phyloP scores from a whole-genome alignment of 2,888 invertebrate species.

The Ptychoptera albimana region DNA sequence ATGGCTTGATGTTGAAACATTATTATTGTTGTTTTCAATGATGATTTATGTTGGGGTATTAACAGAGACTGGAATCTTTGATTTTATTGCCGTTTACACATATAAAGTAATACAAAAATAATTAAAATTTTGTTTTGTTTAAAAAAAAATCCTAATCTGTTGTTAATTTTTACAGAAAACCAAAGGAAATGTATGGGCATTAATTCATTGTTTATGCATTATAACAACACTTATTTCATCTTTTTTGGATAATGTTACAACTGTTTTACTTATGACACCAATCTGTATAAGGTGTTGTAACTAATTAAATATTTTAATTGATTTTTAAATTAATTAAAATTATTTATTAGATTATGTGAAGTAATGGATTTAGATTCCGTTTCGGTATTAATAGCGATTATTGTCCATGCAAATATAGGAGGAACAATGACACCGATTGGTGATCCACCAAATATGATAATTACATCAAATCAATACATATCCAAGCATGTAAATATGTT shows the following conservation, averaged over 20 bases:
- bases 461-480: constrained; percentile 59
- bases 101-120: constrained; percentile 42
- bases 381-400: constrained; percentile 71
- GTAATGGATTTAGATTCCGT: constrained; percentile 77
- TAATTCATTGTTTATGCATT: constrained; percentile 63
- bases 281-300: constrained; percentile 60
- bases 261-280: constrained; percentile 72
- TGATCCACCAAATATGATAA: constrained; percentile 85
- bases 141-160: constrained; percentile 11
- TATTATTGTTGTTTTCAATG: constrained; percentile 74
- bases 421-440: constrained; percentile 83
- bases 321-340: not conserved
- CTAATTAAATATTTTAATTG: not conserved
- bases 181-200: constrained; percentile 66
- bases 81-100: constrained; percentile 65
- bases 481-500: constrained; percentile 48
- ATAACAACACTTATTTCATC: constrained; percentile 68
- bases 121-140: constrained; percentile 22
- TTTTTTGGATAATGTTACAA: constrained; percentile 78
- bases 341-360: constrained; percentile 53
- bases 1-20: constrained; percentile 76
- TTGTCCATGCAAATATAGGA: constrained; percentile 80
- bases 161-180: constrained; percentile 41
- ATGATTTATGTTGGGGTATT: constrained; percentile 79
- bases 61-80: constrained; percentile 80